Base-by-base conservation (phyloP, 1,140 invertebrate genomes). In the Drosophila burlai region DNA sequence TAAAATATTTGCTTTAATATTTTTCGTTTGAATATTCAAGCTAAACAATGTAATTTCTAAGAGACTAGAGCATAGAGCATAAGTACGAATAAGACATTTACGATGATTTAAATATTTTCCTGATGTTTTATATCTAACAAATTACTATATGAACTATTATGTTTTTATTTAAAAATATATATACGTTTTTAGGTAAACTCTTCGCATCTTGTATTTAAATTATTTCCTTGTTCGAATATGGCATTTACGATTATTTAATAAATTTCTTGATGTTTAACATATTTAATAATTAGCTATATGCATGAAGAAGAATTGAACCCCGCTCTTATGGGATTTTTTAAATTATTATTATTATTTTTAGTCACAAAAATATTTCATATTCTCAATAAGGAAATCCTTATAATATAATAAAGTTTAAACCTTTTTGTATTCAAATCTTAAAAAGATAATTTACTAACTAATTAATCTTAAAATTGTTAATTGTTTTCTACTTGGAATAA, bases 1-100 rank as follows among this genome's bases (percentile, higher is more conserved):
- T 7, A 3, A 8, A 16, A 6, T 16, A 42, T 42, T 42, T 0
- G 7, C 3, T 7, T 9, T 9, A n/a, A 8, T n/a, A 8, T 36
- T 36, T 36, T 11, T 36, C 4, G 34, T 11, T 13, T 36, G 11
- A 36, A 36, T 4, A 4, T 13, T 36, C 34, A 36, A 11, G 34
- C 0, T 0, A 13, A 18, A 2, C 9, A 10, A 10, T n/a, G 2
- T 0, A 43, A 43, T 11, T 43, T 43, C 4, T 9, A 18, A 10
- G 2, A 0, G 1, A 2, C 4, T 4, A 43, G 10, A 43, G 3
- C 8, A 43, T 10, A 18, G 9, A 43, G 24, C 24, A 24, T 2
- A 24, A 2, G 24, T 24, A 24, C 24, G 24, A 24, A 24, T 24
- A 24, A 24, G 24, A 24, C 24, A 10, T 43, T 43, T 18, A 8